Base-by-base conservation (phyloP, 2,113 vertebrate genomes). In the Emydocephalus ijimae region DNA sequence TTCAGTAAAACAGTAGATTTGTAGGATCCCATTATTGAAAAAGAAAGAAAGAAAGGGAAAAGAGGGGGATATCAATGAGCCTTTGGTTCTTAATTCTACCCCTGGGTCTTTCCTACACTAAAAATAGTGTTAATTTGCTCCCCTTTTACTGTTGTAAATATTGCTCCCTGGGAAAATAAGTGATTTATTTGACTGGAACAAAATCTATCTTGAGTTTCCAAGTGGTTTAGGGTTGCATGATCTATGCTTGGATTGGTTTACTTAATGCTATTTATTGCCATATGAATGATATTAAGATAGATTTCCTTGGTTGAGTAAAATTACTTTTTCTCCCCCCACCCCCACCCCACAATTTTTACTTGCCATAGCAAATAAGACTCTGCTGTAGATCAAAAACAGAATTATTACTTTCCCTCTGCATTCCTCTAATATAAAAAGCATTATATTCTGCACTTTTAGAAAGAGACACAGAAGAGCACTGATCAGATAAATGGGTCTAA, bases 41-140 rank as follows among this genome's bases (percentile, higher is more conserved):
- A 50, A 50, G 48, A 48, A 92, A 92, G 18, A 59, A 48, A 85
- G 55, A 61, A 92, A 89, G 61, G 50, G 52, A 50, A 85, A 48
- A 56, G n/a, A 21, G 14, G 34, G 88, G 15, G 39, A 11, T n/a
- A 92, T 94, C 92, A 92, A 92, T 95, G 89, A 57, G 94, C 94
- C 96, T 95, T 94, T 95, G 93, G 95, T 61, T 88, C 34, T 95
- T 91, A 95, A 94, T 93, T 95, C 87, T 50, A 96, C 93, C 91
- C 94, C 93, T 90, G 95, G 87, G 89, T 48, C 94, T 95, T 95
- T 92, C 95, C 95, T 96, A 92, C 93, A 74, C 90, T 93, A 93
- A 95, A 96, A 96, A 96, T 88, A 96, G 56, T 95, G 94, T 94
- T 95, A n/a, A 69, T 94, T 96, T 95, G 92, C 55, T 95, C 96